Evolutionary conservation across 1,140 invertebrate species (phyloP), one percentile per base, ranked within the genome.

Genomic region (Ceratitis capitata): DNA sequence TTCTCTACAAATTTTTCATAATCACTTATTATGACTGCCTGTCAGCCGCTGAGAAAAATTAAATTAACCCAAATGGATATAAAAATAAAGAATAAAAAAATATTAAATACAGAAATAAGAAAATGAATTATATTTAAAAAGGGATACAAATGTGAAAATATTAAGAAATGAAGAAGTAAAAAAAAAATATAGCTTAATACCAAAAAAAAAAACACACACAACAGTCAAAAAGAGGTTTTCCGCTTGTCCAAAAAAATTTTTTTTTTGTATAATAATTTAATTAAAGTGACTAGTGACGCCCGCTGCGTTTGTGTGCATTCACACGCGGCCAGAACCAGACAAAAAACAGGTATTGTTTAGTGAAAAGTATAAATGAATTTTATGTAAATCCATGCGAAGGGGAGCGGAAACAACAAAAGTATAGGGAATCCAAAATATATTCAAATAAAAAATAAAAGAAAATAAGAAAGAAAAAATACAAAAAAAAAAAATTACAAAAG

Each of bases 191-290:
- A n/a, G n/a, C n/a, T n/a, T n/a, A n/a, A n/a, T n/a, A n/a, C n/a
- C n/a, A n/a, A n/a, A n/a, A n/a, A n/a, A n/a, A n/a, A n/a, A n/a
- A n/a, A n/a, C n/a, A n/a, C n/a, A n/a, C n/a, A n/a, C n/a, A n/a
- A n/a, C n/a, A n/a, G n/a, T n/a, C n/a, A n/a, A n/a, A n/a, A n/a
- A n/a, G n/a, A n/a, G n/a, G n/a, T 64, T 1, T 32, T 35, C 2
- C 1, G 0, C 14, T 74, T n/a, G 7, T 6, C 23, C 10, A 42
- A 42, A 7, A 23, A 4, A 1, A 9, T 6, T 45, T 45, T 78
- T 78, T 2, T 47, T 78, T 45, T 45, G 69, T 78, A 0, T 78
- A 78, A 78, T 78, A 78, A 78, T 78, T 78, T 47, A 78, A 78
- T 78, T 47, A 78, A 45, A 78, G 69, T 74, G 16, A 0, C 1